A percentile compares a stretch with the other conserved stretches of the same genome.
Conservation (phyloP, 2,797 vertebrate genomes). For the Sebastiscus tertius region DNA sequence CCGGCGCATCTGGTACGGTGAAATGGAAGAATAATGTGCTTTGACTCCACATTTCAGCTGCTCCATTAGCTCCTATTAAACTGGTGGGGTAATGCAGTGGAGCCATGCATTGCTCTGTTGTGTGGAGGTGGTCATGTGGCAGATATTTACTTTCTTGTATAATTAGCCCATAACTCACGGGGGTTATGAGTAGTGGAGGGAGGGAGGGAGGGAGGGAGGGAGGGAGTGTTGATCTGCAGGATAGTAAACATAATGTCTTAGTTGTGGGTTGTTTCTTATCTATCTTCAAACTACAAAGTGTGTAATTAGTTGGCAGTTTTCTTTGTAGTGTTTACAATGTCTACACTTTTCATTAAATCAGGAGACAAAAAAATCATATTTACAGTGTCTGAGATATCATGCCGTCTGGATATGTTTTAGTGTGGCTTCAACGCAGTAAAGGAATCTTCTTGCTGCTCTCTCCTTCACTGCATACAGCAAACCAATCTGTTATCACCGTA, state of each 20-base stretch:
- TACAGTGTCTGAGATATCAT: background rate
- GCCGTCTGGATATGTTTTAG: background rate
- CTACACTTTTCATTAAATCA: background rate
- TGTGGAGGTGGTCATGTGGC: conserved; percentile 9
- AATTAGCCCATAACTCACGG: conserved; percentile 34
- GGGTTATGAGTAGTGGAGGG: background rate
- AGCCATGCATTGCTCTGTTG: conserved; percentile 9
- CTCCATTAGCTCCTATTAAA: conserved; percentile 38
- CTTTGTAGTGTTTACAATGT: background rate
- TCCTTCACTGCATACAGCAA: background rate
- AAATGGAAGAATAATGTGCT: conserved; percentile 12
- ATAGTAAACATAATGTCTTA: background rate
- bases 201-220: background rate
- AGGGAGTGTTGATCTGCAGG: background rate
- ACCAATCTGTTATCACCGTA: conserved; percentile 4
- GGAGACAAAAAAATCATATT: background rate
- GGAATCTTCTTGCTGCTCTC: conserved; percentile 6
- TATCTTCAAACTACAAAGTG: background rate
- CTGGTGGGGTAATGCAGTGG: background rate
- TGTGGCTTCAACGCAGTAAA: background rate
- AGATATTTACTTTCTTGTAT: conserved; percentile 25
- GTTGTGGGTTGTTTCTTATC: background rate
- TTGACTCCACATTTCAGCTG: background rate
- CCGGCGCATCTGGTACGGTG: background rate
- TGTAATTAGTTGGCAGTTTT: background rate